These are phyloP conservation scores for Orbicella faveolata DNA, from an alignment of 64 coral and sea anemone species.

Conservation along the genomic window DNA sequence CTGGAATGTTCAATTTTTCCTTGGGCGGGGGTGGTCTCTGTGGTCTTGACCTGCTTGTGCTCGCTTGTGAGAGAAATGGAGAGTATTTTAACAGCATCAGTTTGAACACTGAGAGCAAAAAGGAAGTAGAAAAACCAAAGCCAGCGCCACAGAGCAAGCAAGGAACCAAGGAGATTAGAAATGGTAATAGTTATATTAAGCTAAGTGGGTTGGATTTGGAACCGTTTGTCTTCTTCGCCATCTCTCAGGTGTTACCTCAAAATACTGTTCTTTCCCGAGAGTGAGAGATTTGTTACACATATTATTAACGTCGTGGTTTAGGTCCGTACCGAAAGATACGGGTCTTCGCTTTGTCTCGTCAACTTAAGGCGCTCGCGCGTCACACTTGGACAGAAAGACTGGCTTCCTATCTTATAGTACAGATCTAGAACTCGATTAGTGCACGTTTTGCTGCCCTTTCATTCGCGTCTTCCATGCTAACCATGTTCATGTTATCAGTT, in stretches of 20 bases:
- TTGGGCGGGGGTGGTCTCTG: neutral
- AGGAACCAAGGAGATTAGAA: neutral
- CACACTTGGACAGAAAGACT: no score
- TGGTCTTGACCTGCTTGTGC: slow-evolving; percentile 16
- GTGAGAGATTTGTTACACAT: no score
- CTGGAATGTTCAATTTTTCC: slow-evolving; percentile 15
- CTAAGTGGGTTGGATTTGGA: neutral
- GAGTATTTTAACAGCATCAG: neutral
- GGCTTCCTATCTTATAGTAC: no score
- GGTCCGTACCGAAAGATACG: no score
- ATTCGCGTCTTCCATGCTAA: neutral
- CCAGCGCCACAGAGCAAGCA: neutral
- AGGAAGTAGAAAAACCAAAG: neutral
- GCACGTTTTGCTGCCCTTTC: neutral
- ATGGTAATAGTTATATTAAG: neutral
- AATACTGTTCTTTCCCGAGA: no score
- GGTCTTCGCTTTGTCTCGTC: no score
- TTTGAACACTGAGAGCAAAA: neutral
- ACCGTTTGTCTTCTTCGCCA: no score
- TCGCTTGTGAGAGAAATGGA: slow-evolving; percentile 15
- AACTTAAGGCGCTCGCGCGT: no score
- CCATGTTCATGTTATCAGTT: neutral
- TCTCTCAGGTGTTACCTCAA: no score
- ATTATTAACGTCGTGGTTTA: no score
- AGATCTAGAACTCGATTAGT: no score